Percentiles rank a stretch among this genome's conserved stretches.
Evolutionary conservation across 2,888 invertebrate species (phyloP).

Genomic region (Acrobeloides nanus): DNA sequence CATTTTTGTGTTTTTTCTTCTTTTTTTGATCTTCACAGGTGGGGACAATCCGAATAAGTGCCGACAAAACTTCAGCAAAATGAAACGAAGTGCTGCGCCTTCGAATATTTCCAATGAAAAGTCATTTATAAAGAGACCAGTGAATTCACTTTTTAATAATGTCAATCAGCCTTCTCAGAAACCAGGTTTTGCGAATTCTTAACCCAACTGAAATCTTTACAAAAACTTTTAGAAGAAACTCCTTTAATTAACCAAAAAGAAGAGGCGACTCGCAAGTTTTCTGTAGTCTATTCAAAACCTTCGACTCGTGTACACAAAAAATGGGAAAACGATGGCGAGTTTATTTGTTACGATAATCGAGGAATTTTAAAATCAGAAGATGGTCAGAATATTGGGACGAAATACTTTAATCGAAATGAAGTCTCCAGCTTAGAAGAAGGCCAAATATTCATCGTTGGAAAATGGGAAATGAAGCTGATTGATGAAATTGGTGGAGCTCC

Average conservation of each 20-base stretch:
- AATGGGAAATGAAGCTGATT: no score
- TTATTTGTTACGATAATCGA: neutral
- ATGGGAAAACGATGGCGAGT: conserved; percentile 12
- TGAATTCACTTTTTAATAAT: no score
- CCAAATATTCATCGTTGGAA: no score
- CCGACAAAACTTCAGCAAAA: neutral
- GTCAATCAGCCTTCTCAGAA: conserved; percentile 1
- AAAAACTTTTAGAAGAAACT: no score
- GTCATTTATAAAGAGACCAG: no score
- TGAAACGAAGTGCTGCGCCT: conserved; percentile 1
- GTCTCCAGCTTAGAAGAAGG: neutral
- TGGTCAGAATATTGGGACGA: neutral
- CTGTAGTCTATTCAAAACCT: conserved; percentile 13
- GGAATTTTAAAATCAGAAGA: conserved; percentile 4
- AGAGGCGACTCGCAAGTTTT: conserved; percentile 1
- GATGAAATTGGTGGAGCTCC: no score
- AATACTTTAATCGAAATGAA: conserved; percentile 1
- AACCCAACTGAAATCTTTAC: no score
- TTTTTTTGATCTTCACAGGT: neutral
- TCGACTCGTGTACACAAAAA: conserved; percentile 15
- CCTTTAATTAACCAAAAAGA: no score
- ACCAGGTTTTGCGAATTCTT: no score
- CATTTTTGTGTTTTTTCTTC: neutral
- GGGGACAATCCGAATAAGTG: neutral
- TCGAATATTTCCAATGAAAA: no score